These are phyloP conservation scores for Leptonema lineaticorne DNA, from an alignment of 1,140 invertebrate species.

Conservation along the genomic window DNA sequence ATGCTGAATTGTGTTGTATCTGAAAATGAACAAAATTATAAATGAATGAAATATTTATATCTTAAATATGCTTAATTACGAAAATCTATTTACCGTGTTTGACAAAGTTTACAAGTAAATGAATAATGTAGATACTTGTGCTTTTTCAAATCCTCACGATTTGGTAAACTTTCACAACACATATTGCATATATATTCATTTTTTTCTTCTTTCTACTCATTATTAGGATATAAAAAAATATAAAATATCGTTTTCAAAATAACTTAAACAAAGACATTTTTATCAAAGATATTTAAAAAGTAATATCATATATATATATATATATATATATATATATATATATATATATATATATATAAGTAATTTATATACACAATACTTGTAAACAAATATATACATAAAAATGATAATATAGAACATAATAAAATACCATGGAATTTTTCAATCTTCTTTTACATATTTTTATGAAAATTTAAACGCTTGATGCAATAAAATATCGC, in stretches of 20 bases:
- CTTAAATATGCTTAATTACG: background rate
- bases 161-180: slow-evolving; percentile 19
- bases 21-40: slow-evolving; percentile 14
- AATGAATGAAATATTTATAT: background rate
- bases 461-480: too few species aligned
- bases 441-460: too few species aligned
- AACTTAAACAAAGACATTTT: background rate
- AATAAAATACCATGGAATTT: too few species aligned
- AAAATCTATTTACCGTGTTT: slow-evolving; percentile 9
- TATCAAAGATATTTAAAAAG: background rate
- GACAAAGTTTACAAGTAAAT: slow-evolving; percentile 24
- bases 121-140: slow-evolving; percentile 27
- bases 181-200: slow-evolving; percentile 9
- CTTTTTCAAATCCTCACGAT: slow-evolving; percentile 14
- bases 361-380: background rate
- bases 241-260: background rate
- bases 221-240: background rate
- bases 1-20: slow-evolving; percentile 3
- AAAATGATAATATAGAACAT: too few species aligned
- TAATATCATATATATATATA: background rate
- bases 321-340: background rate
- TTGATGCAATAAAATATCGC: too few species aligned
- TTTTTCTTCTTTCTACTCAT: background rate
- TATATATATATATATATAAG: background rate
- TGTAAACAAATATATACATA: background rate